Percentiles rank a stretch among this genome's conserved stretches.
These are phyloP conservation scores for Danio choprae DNA, from an alignment of 2,797 vertebrate genomes.

Conservation along the genomic window DNA sequence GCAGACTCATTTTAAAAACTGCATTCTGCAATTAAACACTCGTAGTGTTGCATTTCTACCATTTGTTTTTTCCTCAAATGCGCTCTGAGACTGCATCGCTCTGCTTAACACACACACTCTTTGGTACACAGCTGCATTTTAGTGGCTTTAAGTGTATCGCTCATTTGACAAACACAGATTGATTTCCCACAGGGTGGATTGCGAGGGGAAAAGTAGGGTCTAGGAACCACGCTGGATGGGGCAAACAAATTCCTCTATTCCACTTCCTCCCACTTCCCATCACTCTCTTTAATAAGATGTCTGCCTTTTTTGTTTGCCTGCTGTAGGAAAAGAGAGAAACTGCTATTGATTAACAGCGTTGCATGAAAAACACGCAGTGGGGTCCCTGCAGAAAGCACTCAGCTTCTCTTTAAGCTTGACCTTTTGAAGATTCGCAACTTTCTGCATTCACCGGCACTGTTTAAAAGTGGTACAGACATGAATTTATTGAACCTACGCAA, in stretches of 20 bases:
- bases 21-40: slow-evolving; percentile 37
- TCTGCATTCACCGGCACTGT: slow-evolving; percentile 31
- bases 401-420: slow-evolving; percentile 49
- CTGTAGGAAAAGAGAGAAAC: slow-evolving; percentile 23
- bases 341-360: slow-evolving; percentile 48
- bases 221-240: slow-evolving; percentile 6
- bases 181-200: slow-evolving; percentile 37
- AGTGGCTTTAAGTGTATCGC: slow-evolving; percentile 29
- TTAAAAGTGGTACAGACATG: slow-evolving; percentile 34
- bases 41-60: background rate
- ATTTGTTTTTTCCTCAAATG: slow-evolving; percentile 5
- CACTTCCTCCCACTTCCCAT: slow-evolving; percentile 14
- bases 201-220: background rate
- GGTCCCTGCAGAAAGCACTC: slow-evolving; percentile 37
- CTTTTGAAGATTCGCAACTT: slow-evolving; percentile 42
- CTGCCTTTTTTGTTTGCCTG: background rate
- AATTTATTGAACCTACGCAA: background rate
- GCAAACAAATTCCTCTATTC: slow-evolving; percentile 20
- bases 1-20: slow-evolving; percentile 37
- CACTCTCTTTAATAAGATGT: slow-evolving; percentile 36
- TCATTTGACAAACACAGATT: slow-evolving; percentile 35
- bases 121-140: slow-evolving; percentile 26
- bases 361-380: background rate
- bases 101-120: slow-evolving; percentile 14
- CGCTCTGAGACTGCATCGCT: background rate